Evolutionary conservation across 1,140 invertebrate genomes (phyloP).

Genomic region (Helicoverpa zea): DNA sequence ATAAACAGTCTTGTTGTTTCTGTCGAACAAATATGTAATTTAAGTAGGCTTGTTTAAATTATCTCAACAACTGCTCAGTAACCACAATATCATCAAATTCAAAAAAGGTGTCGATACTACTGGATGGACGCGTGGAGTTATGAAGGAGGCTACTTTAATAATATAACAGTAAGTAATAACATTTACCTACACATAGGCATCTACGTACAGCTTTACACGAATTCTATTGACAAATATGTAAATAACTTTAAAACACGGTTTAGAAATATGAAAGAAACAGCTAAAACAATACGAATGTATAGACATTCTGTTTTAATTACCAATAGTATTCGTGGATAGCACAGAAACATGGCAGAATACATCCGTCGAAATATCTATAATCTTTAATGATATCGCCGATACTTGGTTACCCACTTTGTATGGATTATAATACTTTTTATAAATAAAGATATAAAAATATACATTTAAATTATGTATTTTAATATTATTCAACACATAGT

Average conservation of each 20-base stretch:
- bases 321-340: conserved; percentile 46
- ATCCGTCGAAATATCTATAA: conserved; percentile 51
- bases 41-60: conserved; percentile 51
- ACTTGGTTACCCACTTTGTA: conserved; percentile 65
- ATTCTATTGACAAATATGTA: conserved; percentile 30
- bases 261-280: background rate
- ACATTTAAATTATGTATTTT: conserved; percentile 80
- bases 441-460: conserved; percentile 85
- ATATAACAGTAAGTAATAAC: conserved; percentile 63
- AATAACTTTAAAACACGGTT: background rate
- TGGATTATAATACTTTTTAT: conserved; percentile 77
- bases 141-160: conserved; percentile 58
- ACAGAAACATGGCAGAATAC: conserved; percentile 49
- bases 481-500: conserved; percentile 80
- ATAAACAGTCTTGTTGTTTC: conserved; percentile 60
- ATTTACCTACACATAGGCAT: conserved; percentile 55
- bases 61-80: conserved; percentile 31
- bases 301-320: background rate
- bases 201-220: conserved; percentile 42
- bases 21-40: conserved; percentile 51
- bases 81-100: conserved; percentile 43
- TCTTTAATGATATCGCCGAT: conserved; percentile 56
- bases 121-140: conserved; percentile 74
- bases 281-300: background rate
- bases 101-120: conserved; percentile 61